Conservation (phyloP, 2,113 vertebrate genomes). For the Phylloscopus trochiloides region DNA sequence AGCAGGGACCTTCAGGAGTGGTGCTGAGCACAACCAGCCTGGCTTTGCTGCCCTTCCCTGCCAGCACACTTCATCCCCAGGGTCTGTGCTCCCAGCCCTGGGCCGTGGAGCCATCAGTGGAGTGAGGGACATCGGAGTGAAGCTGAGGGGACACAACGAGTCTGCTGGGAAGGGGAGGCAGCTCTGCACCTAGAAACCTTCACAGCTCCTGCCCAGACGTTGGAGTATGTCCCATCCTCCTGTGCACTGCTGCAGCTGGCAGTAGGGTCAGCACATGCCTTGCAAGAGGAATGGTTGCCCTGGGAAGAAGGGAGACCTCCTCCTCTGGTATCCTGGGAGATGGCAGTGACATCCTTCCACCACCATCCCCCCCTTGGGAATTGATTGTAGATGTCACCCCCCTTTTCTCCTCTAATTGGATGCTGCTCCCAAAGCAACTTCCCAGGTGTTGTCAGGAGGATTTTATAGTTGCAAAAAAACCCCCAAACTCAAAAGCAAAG, state of each 20-base stretch:
- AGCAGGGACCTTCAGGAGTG: not conserved
- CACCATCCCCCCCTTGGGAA: not conserved
- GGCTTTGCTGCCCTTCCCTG: not conserved
- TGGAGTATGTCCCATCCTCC: not conserved
- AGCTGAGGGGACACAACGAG: not conserved
- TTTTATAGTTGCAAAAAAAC: not conserved
- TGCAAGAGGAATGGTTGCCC: not conserved
- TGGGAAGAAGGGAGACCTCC: not conserved
- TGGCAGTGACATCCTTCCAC: not conserved
- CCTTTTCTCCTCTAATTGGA: not conserved
- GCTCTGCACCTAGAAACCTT: not conserved
- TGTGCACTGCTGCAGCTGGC: not conserved
- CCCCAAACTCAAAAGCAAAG: not conserved
- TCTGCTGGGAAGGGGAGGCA: not conserved
- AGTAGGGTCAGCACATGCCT: not conserved
- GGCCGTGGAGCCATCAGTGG: not conserved
- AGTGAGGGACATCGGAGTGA: not conserved
- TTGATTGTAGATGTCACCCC: not conserved
- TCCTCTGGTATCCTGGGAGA: not conserved
- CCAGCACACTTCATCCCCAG: not conserved
- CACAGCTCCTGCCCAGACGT: not conserved
- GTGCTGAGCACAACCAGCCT: not conserved
- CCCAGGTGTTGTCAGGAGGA: not conserved
- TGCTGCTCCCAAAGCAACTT: not conserved
- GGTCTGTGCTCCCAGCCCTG: not conserved